These are phyloP conservation scores for Drosophila kanapiae DNA, from an alignment of 1,140 invertebrate species.

Conservation along the genomic window DNA sequence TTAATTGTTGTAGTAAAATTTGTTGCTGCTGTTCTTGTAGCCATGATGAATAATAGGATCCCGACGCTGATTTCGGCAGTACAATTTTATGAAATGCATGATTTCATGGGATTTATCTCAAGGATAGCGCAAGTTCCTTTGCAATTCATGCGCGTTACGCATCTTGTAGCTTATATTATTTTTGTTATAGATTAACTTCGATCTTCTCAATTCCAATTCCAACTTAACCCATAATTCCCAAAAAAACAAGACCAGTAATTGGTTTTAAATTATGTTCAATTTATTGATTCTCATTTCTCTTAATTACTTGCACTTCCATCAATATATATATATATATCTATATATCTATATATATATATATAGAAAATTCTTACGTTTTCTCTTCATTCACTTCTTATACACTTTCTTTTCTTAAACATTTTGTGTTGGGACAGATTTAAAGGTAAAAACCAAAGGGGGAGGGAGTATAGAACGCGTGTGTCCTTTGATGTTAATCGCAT, in stretches of 20 bases:
- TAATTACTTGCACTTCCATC: constrained; percentile 42
- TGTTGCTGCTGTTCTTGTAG: too few relatives aligned
- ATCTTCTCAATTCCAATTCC: too few relatives aligned
- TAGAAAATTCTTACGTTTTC: constrained; percentile 36
- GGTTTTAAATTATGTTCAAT: constrained; percentile 47
- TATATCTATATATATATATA: background rate
- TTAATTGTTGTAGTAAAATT: too few relatives aligned
- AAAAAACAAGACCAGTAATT: background rate
- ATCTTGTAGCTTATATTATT: too few relatives aligned
- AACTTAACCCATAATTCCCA: too few relatives aligned
- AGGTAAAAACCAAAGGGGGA: constrained; percentile 12
- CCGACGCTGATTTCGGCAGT: too few relatives aligned
- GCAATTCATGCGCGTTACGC: too few relatives aligned
- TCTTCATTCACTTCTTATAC: background rate
- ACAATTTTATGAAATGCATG: too few relatives aligned
- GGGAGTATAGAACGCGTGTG: background rate
- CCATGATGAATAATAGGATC: too few relatives aligned
- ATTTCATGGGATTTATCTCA: too few relatives aligned
- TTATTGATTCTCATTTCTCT: constrained; percentile 41
- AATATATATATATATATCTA: background rate
- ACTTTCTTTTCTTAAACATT: constrained; percentile 13
- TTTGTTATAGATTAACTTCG: too few relatives aligned
- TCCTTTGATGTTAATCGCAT: constrained; percentile 22
- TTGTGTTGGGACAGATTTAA: constrained; percentile 32
- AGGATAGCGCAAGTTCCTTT: too few relatives aligned